Evolutionary conservation across 2,113 vertebrate species (phyloP), one percentile per base, ranked within the genome.

Genomic region (Alethe diademata): DNA sequence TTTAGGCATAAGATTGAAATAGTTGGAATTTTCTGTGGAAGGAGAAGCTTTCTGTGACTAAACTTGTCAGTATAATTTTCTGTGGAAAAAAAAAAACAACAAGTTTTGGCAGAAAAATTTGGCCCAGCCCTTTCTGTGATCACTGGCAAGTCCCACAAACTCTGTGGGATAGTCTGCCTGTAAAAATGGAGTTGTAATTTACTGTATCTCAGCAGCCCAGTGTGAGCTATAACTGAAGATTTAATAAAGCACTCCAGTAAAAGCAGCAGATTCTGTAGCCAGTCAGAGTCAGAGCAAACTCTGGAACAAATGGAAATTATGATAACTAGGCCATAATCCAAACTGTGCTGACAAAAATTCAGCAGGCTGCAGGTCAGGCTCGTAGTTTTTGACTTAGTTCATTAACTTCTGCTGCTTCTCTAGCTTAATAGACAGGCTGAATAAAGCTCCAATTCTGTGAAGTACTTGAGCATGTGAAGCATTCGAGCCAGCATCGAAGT

Each of bases 241-340:
- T 97, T 97, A 94, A 96, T 91, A 97, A 96, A 96, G 85, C 90
- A 71, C 88, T 95, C 78, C 36, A 92, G 67, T 70, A 45, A 94
- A 94, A 96, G 93, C 92, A 90, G 85, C 90, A 83, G 87, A 79
- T 91, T 75, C 66, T 6, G 3, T 75, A 94, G 93, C 74, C 93
- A 93, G 88, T 85, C 92, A 86, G 94, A 92, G 78, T 82, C 74
- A 3, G 85, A 92, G 92, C 81, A 93, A 97, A 95, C 93, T 93
- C 93, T 93, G 94, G 92, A 96, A 94, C 95, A 96, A 96, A 96
- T 96, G 93, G 90, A 96, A 96, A 95, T 97, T 95, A 94, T 87
- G 92, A 91, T 95, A 94, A 96, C 96, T 93, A 96, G 92, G 94
- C 90, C 67, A 76, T 96, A 95, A 93, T 94, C 94, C 95, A 96